Percentiles rank a stretch among this genome's conserved stretches.
Conservation (phyloP, 1,140 invertebrate genomes). For the Batillaria attramentaria region DNA sequence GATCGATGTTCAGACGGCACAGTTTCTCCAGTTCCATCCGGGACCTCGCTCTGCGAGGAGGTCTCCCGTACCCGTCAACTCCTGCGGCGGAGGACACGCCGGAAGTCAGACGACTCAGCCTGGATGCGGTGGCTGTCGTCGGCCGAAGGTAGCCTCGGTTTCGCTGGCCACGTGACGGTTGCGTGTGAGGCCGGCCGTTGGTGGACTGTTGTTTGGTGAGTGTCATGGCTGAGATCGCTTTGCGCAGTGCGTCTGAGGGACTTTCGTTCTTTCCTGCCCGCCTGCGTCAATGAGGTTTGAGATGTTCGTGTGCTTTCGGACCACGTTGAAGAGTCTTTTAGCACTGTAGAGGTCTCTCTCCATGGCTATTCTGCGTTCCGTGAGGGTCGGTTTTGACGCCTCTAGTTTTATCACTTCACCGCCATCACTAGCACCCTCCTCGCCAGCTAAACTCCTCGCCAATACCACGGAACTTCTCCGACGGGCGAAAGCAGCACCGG, state of each 20-base stretch:
- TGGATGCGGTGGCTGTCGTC: not conserved
- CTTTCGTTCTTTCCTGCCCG: not conserved
- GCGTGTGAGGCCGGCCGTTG: not conserved
- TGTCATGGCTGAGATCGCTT: not conserved
- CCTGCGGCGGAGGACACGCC: not conserved
- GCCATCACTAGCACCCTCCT: not conserved
- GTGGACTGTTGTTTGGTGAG: not conserved
- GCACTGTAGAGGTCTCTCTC: constrained; percentile 25
- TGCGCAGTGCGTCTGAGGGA: not conserved
- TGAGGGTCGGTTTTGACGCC: not conserved
- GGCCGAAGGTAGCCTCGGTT: constrained; percentile 1
- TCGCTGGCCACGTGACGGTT: not conserved
- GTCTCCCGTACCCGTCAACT: not conserved
- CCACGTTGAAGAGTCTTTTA: constrained; percentile 28
- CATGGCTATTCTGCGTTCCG: constrained; percentile 24
- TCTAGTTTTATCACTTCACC: not conserved
- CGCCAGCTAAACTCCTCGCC: not conserved
- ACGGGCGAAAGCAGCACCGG: not conserved
- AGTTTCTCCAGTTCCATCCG: constrained; percentile 20
- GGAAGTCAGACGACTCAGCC: not conserved
- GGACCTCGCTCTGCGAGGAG: constrained; percentile 4
- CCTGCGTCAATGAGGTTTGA: not conserved
- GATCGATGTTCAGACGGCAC: constrained; percentile 13
- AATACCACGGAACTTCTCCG: not conserved
- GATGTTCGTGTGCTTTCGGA: not conserved